These are phyloP conservation scores for Trissoscelio sp. DNA, from an alignment of 2,888 invertebrate genomes.

Conservation along the genomic window DNA sequence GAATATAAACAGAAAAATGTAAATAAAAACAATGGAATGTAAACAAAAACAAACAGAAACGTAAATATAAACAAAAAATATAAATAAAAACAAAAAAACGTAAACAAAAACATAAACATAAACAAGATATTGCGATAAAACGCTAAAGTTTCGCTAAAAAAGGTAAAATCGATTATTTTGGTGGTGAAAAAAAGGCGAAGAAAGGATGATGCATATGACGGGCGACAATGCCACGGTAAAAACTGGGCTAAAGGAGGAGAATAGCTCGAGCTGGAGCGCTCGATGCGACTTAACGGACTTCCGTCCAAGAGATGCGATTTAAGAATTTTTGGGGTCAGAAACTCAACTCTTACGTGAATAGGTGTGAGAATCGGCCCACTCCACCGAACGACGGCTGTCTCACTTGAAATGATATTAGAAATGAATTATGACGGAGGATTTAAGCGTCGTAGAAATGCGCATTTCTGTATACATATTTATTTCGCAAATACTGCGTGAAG, in stretches of 20 bases:
- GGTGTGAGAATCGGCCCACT: background rate
- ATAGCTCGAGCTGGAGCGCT: slow-evolving; percentile 48
- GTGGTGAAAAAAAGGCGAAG: background rate
- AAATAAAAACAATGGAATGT: too few species aligned
- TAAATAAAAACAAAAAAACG: too few species aligned
- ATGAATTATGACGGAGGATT: slow-evolving; percentile 34
- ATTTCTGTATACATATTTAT: slow-evolving; percentile 26
- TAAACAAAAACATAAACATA: too few species aligned
- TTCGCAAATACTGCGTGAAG: slow-evolving; percentile 19
- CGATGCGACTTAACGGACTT: slow-evolving; percentile 67
- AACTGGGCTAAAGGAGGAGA: slow-evolving; percentile 49
- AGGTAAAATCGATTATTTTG: background rate
- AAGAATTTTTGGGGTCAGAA: slow-evolving; percentile 68
- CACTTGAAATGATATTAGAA: slow-evolving; percentile 38
- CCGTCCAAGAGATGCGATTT: slow-evolving; percentile 69
- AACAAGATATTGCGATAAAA: too few species aligned
- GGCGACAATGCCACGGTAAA: slow-evolving; percentile 42
- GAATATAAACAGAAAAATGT: too few species aligned
- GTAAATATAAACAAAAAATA: too few species aligned
- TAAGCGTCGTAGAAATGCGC: slow-evolving; percentile 12
- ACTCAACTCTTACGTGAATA: slow-evolving; percentile 15
- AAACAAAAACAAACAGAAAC: too few species aligned
- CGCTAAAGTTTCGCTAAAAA: too few species aligned
- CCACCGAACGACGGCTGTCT: slow-evolving; percentile 9
- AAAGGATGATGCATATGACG: slow-evolving; percentile 41